phyloP scores from a whole-genome alignment of 2,888 invertebrate species.

The Nebria salina region DNA sequence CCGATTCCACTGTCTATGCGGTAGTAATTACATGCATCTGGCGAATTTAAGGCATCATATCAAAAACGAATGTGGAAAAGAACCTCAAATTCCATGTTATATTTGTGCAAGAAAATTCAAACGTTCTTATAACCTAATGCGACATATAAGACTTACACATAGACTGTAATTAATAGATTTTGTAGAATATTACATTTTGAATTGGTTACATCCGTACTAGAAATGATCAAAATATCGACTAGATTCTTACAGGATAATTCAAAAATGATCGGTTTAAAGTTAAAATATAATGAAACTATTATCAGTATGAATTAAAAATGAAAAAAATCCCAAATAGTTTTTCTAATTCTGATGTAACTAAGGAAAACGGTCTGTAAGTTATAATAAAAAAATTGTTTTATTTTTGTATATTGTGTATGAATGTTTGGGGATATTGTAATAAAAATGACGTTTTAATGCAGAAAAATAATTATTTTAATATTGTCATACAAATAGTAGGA shows the following conservation, averaged over 20 bases:
- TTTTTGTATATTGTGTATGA: not conserved
- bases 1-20: constrained; percentile 1
- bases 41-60: constrained; percentile 10
- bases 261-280: too few species aligned
- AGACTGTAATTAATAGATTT: not conserved
- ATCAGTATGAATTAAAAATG: too few species aligned
- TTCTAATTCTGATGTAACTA: not conserved
- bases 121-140: constrained; percentile 21
- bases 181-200: not conserved
- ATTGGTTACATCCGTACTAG: not conserved
- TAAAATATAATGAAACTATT: too few species aligned
- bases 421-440: not conserved
- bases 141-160: constrained; percentile 24
- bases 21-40: constrained; percentile 9
- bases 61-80: constrained; percentile 69
- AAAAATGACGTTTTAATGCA: not conserved
- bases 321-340: too few species aligned
- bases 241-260: too few species aligned
- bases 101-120: constrained; percentile 36
- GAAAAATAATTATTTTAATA: not conserved
- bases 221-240: too few species aligned
- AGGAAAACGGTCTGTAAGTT: not conserved
- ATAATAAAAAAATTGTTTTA: not conserved
- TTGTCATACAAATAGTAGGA: too few species aligned
- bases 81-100: constrained; percentile 65